Base-by-base conservation (phyloP, 1,140 invertebrate species). In the Euborellia annulipes region DNA sequence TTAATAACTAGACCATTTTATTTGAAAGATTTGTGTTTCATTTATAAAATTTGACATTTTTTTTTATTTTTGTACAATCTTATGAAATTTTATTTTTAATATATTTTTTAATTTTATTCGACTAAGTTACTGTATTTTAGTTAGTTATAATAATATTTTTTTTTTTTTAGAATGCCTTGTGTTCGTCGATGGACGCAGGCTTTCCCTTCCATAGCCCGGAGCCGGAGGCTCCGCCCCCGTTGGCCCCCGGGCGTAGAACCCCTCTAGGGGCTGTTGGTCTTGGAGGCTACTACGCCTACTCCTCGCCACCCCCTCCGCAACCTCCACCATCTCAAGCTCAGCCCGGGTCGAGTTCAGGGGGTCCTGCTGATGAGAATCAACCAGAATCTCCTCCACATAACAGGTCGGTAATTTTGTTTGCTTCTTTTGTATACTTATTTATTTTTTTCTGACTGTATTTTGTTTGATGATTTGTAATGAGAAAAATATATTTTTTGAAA, bases 201-300 rank as follows among this genome's bases (percentile, higher is more conserved):
- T 11, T 46, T 11, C 44, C 7, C 39, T 16, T 18, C 44, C 22
- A 34, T 32, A 13, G 16, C 34, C 36, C 7, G 40, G 21, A 13
- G 14, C 44, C 18, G 36, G n/a, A 7, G 6, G 47, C 13, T 20
- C 13, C 41, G 11, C 19, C 41, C 18, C 45, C 27, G 9, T 55
- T 66, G 52, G 72, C 78, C 46, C 77, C 77, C n/a, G 80, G 79
- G 17, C 59, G 80, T 50, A 68, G 84, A 50, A 86, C 83, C 46
- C 84, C 84, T 16, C 58, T 87, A 40, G 80, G 83, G 6, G 74
- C 82, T n/a, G 82, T 87, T 3, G 82, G 82, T 11, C 66, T 86
- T 4, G 80, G 82, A 17, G 82, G 82, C 13, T 85, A 84, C 61
- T 85, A 85, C 62, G 75, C 73, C 54, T 27, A 27, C 23, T 11